phyloP scores from a whole-genome alignment of 2,888 invertebrate genomes.

The Stegana nigrithorax region DNA sequence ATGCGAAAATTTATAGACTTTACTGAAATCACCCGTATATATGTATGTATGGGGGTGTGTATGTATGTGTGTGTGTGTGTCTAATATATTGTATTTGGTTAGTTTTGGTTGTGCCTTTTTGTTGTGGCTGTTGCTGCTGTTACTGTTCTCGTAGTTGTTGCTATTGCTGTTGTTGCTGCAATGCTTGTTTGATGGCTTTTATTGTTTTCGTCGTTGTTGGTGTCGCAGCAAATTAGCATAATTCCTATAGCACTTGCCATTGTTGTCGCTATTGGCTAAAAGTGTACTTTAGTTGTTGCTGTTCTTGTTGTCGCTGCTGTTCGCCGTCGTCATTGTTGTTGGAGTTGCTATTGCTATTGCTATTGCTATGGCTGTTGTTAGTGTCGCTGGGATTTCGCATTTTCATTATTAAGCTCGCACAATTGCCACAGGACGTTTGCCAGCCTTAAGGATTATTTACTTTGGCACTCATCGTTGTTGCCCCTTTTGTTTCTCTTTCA shows the following conservation, averaged over 20 bases:
- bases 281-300: background rate
- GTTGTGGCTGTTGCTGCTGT: no score
- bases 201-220: slow-evolving; percentile 15
- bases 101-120: slow-evolving; percentile 30
- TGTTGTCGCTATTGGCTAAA: no score
- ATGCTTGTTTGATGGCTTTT: slow-evolving; percentile 10
- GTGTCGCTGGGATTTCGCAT: background rate
- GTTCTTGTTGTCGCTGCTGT: background rate
- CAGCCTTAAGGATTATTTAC: slow-evolving; percentile 8
- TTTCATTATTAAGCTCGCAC: slow-evolving; percentile 1
- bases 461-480: background rate
- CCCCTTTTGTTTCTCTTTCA: no score
- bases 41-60: no score
- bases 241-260: slow-evolving; percentile 1
- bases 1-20: slow-evolving; percentile 45
- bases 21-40: no score
- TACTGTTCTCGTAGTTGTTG: slow-evolving; percentile 16
- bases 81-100: no score
- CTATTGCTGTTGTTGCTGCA: slow-evolving; percentile 2
- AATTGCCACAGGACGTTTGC: background rate
- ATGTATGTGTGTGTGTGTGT: no score
- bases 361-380: no score
- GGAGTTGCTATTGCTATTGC: no score
- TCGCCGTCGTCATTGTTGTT: no score
- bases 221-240: slow-evolving; percentile 16